Base-by-base conservation (phyloP, 37 sponge, comb jelly and placozoan species). In the Petrosia ficiformis region DNA sequence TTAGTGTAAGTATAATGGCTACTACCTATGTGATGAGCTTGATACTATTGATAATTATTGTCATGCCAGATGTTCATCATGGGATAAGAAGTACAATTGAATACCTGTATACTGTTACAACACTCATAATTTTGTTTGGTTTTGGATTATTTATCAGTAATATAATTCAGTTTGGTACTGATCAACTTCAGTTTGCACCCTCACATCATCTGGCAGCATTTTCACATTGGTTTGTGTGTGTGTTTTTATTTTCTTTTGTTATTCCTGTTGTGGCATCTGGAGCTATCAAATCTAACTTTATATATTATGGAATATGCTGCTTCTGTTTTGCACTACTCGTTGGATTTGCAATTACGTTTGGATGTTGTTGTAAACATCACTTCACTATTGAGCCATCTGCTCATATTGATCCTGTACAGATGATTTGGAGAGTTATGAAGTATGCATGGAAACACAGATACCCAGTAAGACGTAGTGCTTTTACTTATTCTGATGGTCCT, bases 381-480 rank as follows among this genome's bases (percentile, higher is more conserved):
- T 19, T 48, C 54, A 48, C 54, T 19, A 48, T 48, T 16, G 54
- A 48, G 54, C 54, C 54, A 19, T 16, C 16, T 10, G 16, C 54
- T 16, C 10, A 16, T 19, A 48, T 5, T 6, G n/a, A 61, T n/a
- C 63, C 63, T 6, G 11, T 61, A 6, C 28, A 11, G 6, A 24
- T 61, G 5, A 61, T 61, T 22, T 26, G 28, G 6, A n/a, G 5
- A 26, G 26, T 61, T 6, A 8, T 61, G 25, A 61, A n/a, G 63
- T 61, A 26, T 22, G 26, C 28, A 26, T 26, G 28, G 28, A 61
- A 29, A 22, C 63, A 61, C 26, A n/a, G 5, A 6, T 26, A 61
- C n/a, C 63, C 63, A 5, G 28, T n/a, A 61, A 26, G 11, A 26
- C 63, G 63, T n/a, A 61, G 63, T 61, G 63, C 63, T 5, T 61